Evolutionary conservation across 2,797 vertebrate genomes (phyloP).

Genomic region (Falco biarmicus): DNA sequence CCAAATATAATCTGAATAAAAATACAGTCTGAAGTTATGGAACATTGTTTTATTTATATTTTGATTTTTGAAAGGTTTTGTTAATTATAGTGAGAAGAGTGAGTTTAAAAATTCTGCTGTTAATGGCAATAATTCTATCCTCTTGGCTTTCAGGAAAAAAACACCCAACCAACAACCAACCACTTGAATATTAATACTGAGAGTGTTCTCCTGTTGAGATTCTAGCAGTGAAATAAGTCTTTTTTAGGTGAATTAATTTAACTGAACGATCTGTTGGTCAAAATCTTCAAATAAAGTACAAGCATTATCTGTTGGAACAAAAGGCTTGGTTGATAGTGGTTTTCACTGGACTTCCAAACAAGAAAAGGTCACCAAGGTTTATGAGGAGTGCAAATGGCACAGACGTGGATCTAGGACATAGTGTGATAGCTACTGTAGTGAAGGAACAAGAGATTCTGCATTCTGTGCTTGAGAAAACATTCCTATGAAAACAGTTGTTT

Average conservation of each 20-base stretch:
- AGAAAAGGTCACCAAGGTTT: background rate
- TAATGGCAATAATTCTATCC: background rate
- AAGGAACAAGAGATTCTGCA: background rate
- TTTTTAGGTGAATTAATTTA: background rate
- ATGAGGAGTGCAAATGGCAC: background rate
- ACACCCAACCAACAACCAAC: background rate
- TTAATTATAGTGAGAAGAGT: background rate
- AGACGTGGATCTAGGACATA: background rate
- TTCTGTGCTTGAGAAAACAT: background rate
- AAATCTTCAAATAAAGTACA: background rate
- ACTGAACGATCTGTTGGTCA: background rate
- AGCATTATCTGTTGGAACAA: background rate
- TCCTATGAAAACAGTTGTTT: background rate
- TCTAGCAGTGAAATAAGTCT: background rate
- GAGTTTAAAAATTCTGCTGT: background rate
- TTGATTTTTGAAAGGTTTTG: background rate
- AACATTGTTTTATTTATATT: background rate
- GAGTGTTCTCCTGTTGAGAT: background rate
- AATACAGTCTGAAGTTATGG: background rate
- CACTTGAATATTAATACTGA: background rate
- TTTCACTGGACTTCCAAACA: background rate
- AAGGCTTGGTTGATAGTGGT: background rate
- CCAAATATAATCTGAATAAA: background rate
- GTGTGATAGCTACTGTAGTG: background rate
- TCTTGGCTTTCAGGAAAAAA: background rate